Percentiles rank a stretch among this genome's conserved stretches.
These are phyloP conservation scores for Cyclargus thomasi DNA, from an alignment of 1,140 invertebrate species.

Conservation along the genomic window DNA sequence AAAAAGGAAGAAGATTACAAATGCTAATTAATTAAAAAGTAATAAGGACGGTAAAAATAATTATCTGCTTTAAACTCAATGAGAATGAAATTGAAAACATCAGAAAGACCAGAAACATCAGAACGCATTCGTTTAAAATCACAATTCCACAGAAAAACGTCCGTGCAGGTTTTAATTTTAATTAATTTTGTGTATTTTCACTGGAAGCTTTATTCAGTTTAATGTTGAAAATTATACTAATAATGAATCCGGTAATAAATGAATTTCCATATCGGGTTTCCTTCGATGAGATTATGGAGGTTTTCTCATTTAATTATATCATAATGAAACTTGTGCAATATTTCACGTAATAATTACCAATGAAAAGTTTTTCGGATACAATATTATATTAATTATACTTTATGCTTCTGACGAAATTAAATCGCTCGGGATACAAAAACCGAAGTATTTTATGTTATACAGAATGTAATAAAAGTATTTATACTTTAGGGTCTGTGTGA, in stretches of 20 bases:
- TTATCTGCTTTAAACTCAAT: background rate
- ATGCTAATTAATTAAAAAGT: too few species aligned
- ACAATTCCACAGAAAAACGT: background rate
- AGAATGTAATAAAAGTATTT: too few species aligned
- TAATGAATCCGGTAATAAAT: background rate
- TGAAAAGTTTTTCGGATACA: background rate
- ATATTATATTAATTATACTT: background rate
- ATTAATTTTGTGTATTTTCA: slow-evolving; percentile 1
- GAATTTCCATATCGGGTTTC: background rate
- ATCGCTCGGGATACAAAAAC: too few species aligned
- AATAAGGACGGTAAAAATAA: background rate
- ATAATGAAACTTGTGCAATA: background rate
- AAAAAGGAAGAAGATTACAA: too few species aligned
- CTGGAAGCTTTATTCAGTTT: background rate
- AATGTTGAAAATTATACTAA: slow-evolving; percentile 1
- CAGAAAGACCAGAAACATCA: background rate
- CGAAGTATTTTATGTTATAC: too few species aligned
- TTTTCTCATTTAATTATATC: background rate
- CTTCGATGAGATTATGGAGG: background rate
- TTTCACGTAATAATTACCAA: background rate
- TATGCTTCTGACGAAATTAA: too few species aligned
- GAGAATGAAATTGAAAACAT: background rate
- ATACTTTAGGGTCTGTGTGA: too few species aligned
- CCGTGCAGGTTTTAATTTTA: background rate
- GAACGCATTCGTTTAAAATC: background rate